Conservation (phyloP, 2,113 vertebrate genomes). For the Terrapene triunguis region DNA sequence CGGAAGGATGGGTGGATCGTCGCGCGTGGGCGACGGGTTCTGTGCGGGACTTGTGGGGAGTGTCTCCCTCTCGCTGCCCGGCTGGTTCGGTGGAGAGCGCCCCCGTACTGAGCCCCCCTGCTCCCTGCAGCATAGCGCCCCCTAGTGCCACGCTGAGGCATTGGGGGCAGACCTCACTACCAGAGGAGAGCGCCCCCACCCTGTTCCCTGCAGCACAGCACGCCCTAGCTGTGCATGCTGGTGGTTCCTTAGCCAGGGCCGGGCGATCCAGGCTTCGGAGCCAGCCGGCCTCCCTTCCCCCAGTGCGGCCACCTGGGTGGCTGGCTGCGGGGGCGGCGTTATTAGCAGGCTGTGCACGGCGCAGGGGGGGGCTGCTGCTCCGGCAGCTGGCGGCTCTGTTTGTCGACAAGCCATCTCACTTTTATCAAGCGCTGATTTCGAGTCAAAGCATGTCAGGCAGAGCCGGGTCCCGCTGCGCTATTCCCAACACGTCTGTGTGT, state of each 20-base stretch:
- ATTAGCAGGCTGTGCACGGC: background rate
- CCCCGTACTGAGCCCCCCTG: too few species aligned
- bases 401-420: constrained; percentile 5
- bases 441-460: background rate
- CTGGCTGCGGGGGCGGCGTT: background rate
- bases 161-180: too few species aligned
- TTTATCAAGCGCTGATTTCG: background rate
- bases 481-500: background rate
- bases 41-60: background rate
- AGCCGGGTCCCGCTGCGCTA: background rate
- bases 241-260: background rate
- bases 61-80: background rate
- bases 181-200: background rate
- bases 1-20: background rate
- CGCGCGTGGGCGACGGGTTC: background rate
- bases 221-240: too few species aligned
- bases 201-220: background rate
- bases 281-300: background rate
- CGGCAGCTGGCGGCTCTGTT: background rate
- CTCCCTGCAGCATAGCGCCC: too few species aligned
- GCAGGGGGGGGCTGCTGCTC: background rate
- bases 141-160: too few species aligned
- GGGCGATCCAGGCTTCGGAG: background rate
- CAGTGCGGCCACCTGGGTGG: background rate
- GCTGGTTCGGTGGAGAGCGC: background rate